Base-by-base conservation (phyloP, 53 echinoderm and acorn worm species). In the Crossaster papposus region DNA sequence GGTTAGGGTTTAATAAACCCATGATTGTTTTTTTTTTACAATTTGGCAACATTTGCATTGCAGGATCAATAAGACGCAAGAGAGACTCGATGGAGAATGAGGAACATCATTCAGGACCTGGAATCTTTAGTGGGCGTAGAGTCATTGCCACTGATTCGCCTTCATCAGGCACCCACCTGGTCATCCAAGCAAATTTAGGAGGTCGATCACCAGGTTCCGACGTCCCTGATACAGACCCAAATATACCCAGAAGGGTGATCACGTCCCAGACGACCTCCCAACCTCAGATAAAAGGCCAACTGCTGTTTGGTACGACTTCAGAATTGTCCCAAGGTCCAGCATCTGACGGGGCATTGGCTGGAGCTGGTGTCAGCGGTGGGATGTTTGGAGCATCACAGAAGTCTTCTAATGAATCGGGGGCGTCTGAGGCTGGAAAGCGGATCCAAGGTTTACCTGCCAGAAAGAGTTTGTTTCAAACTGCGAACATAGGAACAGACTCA, bases 61-160 rank as follows among this genome's bases (percentile, higher is more conserved):
- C 38, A 36, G 71, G 72, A 55, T 12, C 34, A 20, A 14, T 72
- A 62, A 81, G 62, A 31, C 80, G 74, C 26, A 65, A 30, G 28
- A 38, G 55, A 44, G 28, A 77, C 34, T 54, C 51, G 3, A 50
- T 73, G 33, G 73, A 72, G 54, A 53, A 18, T 50, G 85, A 65
- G 9, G 82, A 37, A n/a, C 28, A 38, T 28, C n/a, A 37, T 65
- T 44, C 51, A 85, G 31, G 53, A 22, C 17, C 15, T 24, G 77
- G 86, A 13, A 26, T 63, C 34, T 77, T 87, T 28, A 18, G 63
- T 22, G 87, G 87, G 58, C 87, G 87, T 31, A 75, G 75, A n/a
- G 87, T 87, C 75, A 58, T 87, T 9, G 76, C 87, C 13, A 76
- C 87, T 1, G 77, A 62, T 77, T 87, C 87, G n/a, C 87, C 87